Evolutionary conservation across 1,140 invertebrate species (phyloP), one percentile per base, ranked within the genome.

Genomic region (Drosophila trapezifrons): DNA sequence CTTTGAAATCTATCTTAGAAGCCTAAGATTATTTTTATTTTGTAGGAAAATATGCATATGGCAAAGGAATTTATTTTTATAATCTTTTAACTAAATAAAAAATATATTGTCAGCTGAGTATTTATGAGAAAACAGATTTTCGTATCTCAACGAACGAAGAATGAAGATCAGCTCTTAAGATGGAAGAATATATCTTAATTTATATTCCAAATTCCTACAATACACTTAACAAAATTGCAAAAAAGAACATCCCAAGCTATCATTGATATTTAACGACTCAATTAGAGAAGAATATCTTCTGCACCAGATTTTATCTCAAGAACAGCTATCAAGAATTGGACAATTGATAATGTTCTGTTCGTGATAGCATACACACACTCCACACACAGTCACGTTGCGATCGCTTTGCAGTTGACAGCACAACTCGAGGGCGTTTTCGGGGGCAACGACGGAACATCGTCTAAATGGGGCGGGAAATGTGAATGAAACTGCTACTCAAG

Each of bases 401-500:
- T 81, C 74, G 52, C 56, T 62, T 49, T 77, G 73, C 78, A 80
- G 72, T 62, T 80, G 78, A 66, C 78, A 80, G 72, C 78, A 42
- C 22, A 32, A 52, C 71, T 80, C 52, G 18, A 18, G 67, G 66
- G 54, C 7, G 42, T n/a, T 43, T 38, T 45, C 0, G 63, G 58
- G 51, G 70, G 38, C 37, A 60, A 70, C 20, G 35, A 46, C 29
- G 29, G 3, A 35, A 35, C 29, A 18, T 17, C 15, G 40, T 46
- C 29, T 38, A 29, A 43, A 35, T 22, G 57, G 58, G 54, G 54
- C 29, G 49, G 49, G 32, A 54, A 54, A 54, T 54, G 51, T 54
- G 51, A 79, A 82, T 64, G 69, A 76, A 87, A 82, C 79, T 87
- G 82, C 79, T 85, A 82, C 79, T 82, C 82, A 78, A 81, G 82